phyloP scores from a whole-genome alignment of 2,797 vertebrate genomes.

The Eulemur albifrons region DNA sequence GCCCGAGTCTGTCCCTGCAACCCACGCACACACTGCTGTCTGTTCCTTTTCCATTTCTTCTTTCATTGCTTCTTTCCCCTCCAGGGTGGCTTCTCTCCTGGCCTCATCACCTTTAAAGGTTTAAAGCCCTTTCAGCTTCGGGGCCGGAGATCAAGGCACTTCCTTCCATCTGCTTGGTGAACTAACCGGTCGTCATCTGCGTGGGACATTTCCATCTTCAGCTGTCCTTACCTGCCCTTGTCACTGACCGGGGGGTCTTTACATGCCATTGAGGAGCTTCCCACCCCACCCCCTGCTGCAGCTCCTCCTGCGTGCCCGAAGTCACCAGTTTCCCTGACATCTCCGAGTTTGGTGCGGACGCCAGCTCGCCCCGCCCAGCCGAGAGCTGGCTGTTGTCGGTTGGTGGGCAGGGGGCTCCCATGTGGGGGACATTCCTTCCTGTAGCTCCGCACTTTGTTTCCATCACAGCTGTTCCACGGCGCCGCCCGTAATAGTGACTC shows the following conservation, averaged over 20 bases:
- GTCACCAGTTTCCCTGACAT: not conserved
- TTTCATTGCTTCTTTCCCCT: not conserved
- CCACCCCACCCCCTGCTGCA: not conserved
- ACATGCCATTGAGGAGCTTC: fast-evolving
- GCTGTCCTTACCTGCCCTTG: not conserved
- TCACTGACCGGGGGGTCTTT: not conserved
- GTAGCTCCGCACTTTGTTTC: not conserved
- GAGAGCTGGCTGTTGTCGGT: not conserved
- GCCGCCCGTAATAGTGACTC: not conserved
- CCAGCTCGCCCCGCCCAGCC: not conserved
- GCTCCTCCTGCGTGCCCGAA: not conserved
- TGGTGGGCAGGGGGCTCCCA: constrained; percentile 37
- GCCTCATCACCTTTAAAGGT: not conserved
- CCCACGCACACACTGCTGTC: fast-evolving
- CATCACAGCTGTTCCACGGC: not conserved
- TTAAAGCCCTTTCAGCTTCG: not conserved
- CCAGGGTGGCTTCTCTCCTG: not conserved
- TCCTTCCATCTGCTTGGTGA: not conserved
- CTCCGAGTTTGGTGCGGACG: not conserved
- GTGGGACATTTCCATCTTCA: not conserved
- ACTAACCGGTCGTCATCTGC: not conserved
- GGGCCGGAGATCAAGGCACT: not conserved
- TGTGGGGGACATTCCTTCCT: constrained; percentile 1
- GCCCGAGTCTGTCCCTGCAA: not conserved
- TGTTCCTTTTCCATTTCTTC: not conserved